phyloP scores from a whole-genome alignment of 1,140 invertebrate species.

The Proales similis region DNA sequence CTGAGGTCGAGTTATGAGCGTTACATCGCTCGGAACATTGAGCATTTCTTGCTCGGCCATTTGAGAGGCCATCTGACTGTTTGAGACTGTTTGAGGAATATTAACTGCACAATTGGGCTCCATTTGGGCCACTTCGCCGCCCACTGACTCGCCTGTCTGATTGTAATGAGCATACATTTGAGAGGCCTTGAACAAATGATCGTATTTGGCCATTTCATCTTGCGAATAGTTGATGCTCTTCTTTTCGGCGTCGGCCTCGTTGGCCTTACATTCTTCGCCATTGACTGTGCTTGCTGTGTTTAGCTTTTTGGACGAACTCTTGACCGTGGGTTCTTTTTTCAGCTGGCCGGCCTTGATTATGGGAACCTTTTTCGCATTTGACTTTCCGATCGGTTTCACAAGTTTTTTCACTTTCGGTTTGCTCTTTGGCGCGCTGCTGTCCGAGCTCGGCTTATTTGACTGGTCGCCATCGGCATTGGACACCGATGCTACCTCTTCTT shows the following conservation, averaged over 20 bases:
- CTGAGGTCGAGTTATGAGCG: neutral
- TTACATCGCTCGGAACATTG: neutral
- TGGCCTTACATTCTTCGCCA: neutral
- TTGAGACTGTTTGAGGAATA: neutral
- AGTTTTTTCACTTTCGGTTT: constrained; percentile 26
- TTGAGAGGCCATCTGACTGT: neutral
- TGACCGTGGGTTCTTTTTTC: constrained; percentile 1
- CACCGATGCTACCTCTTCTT: neutral
- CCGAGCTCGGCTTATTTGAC: too few relatives aligned
- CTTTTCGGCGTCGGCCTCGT: neutral
- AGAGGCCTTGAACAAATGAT: constrained; percentile 15
- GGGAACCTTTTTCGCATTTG: constrained; percentile 20
- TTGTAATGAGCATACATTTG: constrained; percentile 33
- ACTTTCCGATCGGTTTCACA: neutral
- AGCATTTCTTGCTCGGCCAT: neutral
- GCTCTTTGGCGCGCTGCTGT: too few relatives aligned
- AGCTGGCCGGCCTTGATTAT: constrained; percentile 32
- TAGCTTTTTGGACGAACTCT: neutral
- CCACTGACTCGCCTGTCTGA: constrained; percentile 14
- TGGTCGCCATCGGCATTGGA: constrained; percentile 7
- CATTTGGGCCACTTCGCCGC: constrained; percentile 24
- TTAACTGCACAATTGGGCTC: constrained; percentile 7
- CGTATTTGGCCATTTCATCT: constrained; percentile 33
- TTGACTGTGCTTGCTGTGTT: neutral
- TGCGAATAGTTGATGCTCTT: constrained; percentile 15